Conservation (phyloP, 2,888 invertebrate genomes). For the Nymphalis urticae region DNA sequence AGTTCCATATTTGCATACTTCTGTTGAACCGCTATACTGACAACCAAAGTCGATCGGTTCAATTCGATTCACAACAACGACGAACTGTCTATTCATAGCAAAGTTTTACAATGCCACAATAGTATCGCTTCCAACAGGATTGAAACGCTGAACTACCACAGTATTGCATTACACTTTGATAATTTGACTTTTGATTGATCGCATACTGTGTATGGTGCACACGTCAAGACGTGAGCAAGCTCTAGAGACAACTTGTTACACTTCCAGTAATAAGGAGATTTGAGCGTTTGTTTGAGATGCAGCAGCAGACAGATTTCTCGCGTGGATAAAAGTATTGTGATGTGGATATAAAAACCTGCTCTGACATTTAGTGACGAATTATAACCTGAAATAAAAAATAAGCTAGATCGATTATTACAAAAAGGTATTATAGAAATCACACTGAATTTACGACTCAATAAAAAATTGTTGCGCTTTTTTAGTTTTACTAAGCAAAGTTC, state of each 20-base stretch:
- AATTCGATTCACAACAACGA: slow-evolving; percentile 17
- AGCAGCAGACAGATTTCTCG: background rate
- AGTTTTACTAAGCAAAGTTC: no score
- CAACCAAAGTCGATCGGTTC: slow-evolving; percentile 29
- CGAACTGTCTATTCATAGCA: slow-evolving; percentile 24
- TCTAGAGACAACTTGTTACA: background rate
- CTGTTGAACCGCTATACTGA: slow-evolving; percentile 10
- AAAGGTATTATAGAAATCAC: no score
- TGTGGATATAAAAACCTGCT: background rate
- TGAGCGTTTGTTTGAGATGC: background rate
- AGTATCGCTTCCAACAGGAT: slow-evolving; percentile 15
- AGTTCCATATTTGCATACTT: slow-evolving; percentile 10
- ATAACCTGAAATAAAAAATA: no score
- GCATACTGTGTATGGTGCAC: background rate
- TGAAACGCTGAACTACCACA: slow-evolving; percentile 23
- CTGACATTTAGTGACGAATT: no score
- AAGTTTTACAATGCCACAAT: slow-evolving; percentile 25
- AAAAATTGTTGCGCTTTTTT: no score
- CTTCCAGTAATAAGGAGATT: background rate
- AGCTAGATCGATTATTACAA: no score
- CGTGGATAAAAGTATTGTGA: background rate
- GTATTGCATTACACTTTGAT: slow-evolving; percentile 2
- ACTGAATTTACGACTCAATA: no score
- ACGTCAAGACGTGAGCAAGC: no score
- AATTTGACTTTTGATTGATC: background rate